phyloP scores from a whole-genome alignment of 30 jellyfish, hydroid and myxozoan species.

The Mastigias papua region DNA sequence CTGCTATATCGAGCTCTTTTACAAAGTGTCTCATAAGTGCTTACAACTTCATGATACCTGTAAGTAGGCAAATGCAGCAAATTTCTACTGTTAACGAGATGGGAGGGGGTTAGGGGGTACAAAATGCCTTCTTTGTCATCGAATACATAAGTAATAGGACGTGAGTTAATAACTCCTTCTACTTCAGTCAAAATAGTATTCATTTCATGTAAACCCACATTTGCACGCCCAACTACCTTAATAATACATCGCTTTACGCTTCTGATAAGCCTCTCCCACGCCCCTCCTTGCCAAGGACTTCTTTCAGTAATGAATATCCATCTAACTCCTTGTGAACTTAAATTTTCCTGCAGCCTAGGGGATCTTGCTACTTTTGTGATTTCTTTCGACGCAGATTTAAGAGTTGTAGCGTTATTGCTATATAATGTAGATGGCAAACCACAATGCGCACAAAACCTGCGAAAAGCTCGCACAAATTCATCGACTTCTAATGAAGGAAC shows the following conservation, averaged over 20 bases:
- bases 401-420: conserved; percentile 61
- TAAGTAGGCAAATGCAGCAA: conserved; percentile 53
- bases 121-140: conserved; percentile 65
- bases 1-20: conserved; percentile 45
- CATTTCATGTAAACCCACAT: conserved; percentile 27
- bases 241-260: conserved; percentile 43
- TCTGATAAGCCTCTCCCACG: conserved; percentile 41
- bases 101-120: conserved; percentile 70
- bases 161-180: conserved; percentile 47
- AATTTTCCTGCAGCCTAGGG: conserved; percentile 32
- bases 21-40: conserved; percentile 68
- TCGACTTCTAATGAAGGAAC: conserved; percentile 60
- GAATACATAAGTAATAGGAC: conserved; percentile 51
- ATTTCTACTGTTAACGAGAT: conserved; percentile 69
- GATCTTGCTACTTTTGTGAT: conserved; percentile 19
- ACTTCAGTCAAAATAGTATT: conserved; percentile 43
- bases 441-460: conserved; percentile 63
- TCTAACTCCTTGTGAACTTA: conserved; percentile 25
- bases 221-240: conserved; percentile 56
- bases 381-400: conserved; percentile 58
- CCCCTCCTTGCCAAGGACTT: conserved; percentile 64
- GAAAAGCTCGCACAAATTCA: conserved; percentile 69
- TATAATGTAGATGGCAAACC: conserved; percentile 63
- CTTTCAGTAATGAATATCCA: conserved; percentile 31
- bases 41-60: conserved; percentile 51